Percentiles rank a stretch among this genome's conserved stretches.
Conservation (phyloP, 2,888 invertebrate genomes). For the Polylopha cassiicola region DNA sequence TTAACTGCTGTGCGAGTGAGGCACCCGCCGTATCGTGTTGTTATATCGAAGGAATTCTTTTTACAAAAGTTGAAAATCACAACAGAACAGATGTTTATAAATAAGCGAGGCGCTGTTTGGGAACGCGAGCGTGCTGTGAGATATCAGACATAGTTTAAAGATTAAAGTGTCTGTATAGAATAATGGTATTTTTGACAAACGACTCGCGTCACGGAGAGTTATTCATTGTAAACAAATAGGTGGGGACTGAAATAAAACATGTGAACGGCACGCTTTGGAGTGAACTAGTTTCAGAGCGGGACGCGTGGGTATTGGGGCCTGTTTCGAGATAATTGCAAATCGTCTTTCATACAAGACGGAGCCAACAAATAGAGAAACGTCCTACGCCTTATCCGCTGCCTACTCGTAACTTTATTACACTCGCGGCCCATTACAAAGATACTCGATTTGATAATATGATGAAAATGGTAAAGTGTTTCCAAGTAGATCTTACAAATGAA, state of each 20-base stretch:
- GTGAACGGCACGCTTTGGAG: conserved; percentile 17
- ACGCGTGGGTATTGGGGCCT: conserved; percentile 20
- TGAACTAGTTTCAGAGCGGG: conserved; percentile 18
- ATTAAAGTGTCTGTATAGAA: conserved; percentile 12
- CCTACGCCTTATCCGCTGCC: conserved; percentile 20
- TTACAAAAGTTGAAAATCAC: conserved; percentile 6
- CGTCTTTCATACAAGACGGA: conserved; percentile 21
- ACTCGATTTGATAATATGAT: too few relatives aligned
- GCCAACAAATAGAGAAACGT: conserved; percentile 21
- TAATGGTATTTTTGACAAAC: conserved; percentile 18
- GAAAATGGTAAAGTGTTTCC: too few relatives aligned
- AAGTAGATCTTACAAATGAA: too few relatives aligned
- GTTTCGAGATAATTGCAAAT: conserved; percentile 24
- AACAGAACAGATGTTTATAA: conserved; percentile 7
- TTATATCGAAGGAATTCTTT: conserved; percentile 3
- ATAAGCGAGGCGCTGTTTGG: conserved; percentile 3
- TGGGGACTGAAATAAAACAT: conserved; percentile 22
- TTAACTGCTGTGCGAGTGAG: conserved; percentile 31
- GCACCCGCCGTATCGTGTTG: too few relatives aligned
- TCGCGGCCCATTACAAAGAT: too few relatives aligned
- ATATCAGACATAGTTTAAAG: conserved; percentile 9
- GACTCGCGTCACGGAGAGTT: conserved; percentile 13
- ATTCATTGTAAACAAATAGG: conserved; percentile 22
- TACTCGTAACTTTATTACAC: conserved; percentile 19
- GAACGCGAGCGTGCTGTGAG: conserved; percentile 12